A percentile compares a stretch with the other conserved stretches of the same genome.
Evolutionary conservation across 2,888 invertebrate genomes (phyloP).

Genomic region (Calameuta pallipes): DNA sequence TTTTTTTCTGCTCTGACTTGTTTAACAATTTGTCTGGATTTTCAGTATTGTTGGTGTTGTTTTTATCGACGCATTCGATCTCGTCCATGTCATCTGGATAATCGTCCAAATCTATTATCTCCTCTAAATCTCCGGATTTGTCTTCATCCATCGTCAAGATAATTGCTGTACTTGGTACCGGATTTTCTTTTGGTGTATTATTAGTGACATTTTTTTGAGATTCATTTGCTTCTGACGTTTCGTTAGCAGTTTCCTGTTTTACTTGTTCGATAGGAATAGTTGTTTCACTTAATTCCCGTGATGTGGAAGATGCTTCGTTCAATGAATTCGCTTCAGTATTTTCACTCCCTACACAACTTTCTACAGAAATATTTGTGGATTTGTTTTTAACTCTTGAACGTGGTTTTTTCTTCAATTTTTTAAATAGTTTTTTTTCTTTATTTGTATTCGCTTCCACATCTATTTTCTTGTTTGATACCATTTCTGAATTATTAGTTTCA

Average conservation of each 20-base stretch:
- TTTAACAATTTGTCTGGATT: background rate
- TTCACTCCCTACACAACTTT: background rate
- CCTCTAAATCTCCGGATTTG: conserved; percentile 52
- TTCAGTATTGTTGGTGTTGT: background rate
- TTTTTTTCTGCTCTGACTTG: background rate
- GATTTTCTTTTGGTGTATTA: conserved; percentile 14
- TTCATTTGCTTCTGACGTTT: background rate
- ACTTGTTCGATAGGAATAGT: background rate
- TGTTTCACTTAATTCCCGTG: background rate
- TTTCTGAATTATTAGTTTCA: conserved; percentile 6
- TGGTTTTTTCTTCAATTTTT: conserved; percentile 29
- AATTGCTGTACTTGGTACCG: conserved; percentile 3
- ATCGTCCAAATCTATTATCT: conserved; percentile 62
- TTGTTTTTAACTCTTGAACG: conserved; percentile 24
- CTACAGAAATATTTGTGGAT: conserved; percentile 1
- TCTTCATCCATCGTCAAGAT: conserved; percentile 37
- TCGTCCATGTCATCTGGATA: conserved; percentile 62
- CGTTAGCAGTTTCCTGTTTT: background rate
- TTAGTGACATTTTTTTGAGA: background rate
- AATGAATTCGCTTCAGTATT: conserved; percentile 5
- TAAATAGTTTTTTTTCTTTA: conserved; percentile 14
- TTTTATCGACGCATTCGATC: conserved; percentile 18
- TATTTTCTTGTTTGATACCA: conserved; percentile 11
- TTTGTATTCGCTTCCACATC: conserved; percentile 18
- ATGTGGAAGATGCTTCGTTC: conserved; percentile 14